Evolutionary conservation across 2,113 vertebrate species (phyloP).

Genomic region (Ciconia maguari): DNA sequence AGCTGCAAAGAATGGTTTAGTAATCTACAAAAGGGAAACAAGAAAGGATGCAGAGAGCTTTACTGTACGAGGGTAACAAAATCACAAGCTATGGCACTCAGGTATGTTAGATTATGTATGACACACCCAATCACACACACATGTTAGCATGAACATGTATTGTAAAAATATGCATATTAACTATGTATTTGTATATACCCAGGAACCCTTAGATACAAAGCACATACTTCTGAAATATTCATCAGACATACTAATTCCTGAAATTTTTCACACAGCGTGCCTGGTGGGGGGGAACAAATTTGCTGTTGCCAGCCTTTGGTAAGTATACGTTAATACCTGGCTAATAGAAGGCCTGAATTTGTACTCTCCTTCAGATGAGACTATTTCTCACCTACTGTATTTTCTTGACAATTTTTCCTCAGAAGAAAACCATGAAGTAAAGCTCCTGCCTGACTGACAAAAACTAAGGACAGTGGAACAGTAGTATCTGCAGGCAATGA

Average conservation of each 20-base stretch:
- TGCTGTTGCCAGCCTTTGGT: background rate
- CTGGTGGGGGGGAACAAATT: background rate
- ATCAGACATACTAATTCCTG: background rate
- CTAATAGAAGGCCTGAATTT: background rate
- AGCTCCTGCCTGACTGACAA: background rate
- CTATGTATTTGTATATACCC: background rate
- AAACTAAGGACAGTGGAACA: background rate
- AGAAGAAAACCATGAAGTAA: background rate
- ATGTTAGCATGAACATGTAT: background rate
- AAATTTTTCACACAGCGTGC: background rate
- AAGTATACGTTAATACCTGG: background rate
- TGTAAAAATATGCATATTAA: background rate
- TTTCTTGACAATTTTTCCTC: background rate
- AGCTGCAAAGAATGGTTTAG: constrained; percentile 86
- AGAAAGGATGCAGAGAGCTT: background rate
- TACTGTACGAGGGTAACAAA: background rate
- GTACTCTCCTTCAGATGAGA: background rate
- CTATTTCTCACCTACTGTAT: background rate
- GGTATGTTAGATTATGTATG: background rate
- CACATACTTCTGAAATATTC: background rate
- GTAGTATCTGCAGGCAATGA: background rate
- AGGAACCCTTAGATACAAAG: background rate
- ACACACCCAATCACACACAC: background rate
- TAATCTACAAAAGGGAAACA: constrained; percentile 77
- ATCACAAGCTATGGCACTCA: background rate